Conservation (phyloP, 1,140 invertebrate genomes). For the Bombus pascuorum region DNA sequence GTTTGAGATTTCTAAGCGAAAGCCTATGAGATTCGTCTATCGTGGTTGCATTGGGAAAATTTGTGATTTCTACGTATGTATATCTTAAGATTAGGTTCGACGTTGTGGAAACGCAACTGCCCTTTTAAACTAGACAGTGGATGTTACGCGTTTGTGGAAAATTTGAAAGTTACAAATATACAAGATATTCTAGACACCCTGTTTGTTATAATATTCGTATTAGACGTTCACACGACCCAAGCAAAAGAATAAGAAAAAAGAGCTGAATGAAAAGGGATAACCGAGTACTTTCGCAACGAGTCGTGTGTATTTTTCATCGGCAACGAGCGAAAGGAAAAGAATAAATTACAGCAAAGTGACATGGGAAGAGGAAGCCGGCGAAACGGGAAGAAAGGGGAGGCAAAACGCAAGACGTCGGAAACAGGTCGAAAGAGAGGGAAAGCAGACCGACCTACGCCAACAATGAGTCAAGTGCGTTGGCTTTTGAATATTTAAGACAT, state of each 20-base stretch:
- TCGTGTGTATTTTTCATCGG: constrained; percentile 12
- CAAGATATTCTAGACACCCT: too few species aligned
- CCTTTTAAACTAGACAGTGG: too few species aligned
- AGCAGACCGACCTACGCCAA: constrained; percentile 51
- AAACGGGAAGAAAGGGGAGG: background rate
- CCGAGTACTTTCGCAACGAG: background rate
- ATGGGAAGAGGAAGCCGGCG: background rate
- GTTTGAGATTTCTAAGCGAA: too few species aligned
- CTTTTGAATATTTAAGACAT: constrained; percentile 36
- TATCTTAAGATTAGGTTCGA: too few species aligned
- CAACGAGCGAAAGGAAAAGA: background rate
- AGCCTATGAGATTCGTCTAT: too few species aligned
- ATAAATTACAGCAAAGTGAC: constrained; percentile 1
- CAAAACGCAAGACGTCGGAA: background rate
- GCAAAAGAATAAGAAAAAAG: background rate
- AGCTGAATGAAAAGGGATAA: too few species aligned
- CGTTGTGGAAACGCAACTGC: too few species aligned
- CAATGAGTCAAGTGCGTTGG: constrained; percentile 15
- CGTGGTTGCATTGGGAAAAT: too few species aligned
- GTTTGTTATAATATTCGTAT: background rate
- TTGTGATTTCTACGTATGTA: too few species aligned
- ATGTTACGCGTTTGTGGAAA: too few species aligned
- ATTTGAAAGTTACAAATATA: too few species aligned
- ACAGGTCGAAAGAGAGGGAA: background rate
- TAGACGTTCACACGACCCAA: background rate